Base-by-base conservation (phyloP, 2,888 invertebrate species). In the Acleris laterana region DNA sequence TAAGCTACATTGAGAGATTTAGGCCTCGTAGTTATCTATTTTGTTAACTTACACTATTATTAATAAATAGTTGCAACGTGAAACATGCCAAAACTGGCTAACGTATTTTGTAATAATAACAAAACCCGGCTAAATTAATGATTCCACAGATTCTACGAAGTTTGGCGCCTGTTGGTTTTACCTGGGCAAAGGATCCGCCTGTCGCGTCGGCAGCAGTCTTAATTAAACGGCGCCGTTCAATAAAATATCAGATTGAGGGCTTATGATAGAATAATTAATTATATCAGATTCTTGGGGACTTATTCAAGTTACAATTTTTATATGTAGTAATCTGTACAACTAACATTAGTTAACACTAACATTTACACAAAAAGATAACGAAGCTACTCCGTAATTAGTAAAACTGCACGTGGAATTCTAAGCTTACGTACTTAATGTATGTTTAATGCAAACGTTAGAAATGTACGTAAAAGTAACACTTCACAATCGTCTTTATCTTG, bases 181-280 rank as follows among this genome's bases (percentile, higher is more conserved):
- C 59, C 59, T 53, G 64, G 20, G 64, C 59, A 53, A 32, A 49
- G 38, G 19, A 44, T 48, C 38, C 44, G 56, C 56, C 56, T 20
- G 38, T 3, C 22, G 19, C 11, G 25, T 28, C 42, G 19, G 38
- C 4, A 3, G 38, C 42, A 16, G 16, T 38, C 49, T 38, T 63
- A 58, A 58, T 63, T 53, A 59, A 63, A 52, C 52, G 53, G 59
- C 50, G 63, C 38, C 17, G 46, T 59, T 59, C 25, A 42, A 59
- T 59, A 59, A 59, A 59, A 64, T 49, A 65, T 55, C 22, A n/a
- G 48, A 48, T 57, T 55, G 55, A 56, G 49, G 16, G 56, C 50
- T 51, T 28, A 38, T 42, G 42, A 57, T 28, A n/a, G 9, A 28
- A 32, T 63, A 63, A 63, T 58, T 63, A 58, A 63, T 52, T 46